Percentiles rank a stretch among this genome's conserved stretches.
Conservation (phyloP, 2,113 vertebrate genomes). For the Melanerpes aurifrons region DNA sequence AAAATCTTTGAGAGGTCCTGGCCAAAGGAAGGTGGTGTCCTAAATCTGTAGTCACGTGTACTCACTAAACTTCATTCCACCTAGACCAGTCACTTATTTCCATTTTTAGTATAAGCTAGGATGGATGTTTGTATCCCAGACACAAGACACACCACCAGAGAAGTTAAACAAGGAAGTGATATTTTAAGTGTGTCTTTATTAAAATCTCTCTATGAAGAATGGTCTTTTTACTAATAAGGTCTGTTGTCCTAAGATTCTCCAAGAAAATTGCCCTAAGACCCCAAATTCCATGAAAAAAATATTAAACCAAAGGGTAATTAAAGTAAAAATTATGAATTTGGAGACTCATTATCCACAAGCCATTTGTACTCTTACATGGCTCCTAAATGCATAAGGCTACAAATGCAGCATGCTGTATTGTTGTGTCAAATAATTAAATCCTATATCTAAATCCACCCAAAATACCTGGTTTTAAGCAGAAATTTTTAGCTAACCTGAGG, state of each 20-base stretch:
- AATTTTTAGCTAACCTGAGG: neutral
- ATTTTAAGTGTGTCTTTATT: neutral
- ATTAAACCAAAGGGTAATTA: neutral
- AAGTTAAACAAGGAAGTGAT: neutral
- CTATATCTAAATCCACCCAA: neutral
- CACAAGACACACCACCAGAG: neutral
- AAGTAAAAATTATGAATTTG: neutral
- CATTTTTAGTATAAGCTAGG: neutral
- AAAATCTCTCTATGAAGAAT: neutral
- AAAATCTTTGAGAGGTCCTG: neutral
- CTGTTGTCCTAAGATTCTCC: neutral
- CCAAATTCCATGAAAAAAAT: neutral
- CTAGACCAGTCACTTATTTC: neutral
- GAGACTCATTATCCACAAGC: neutral
- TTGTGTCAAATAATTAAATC: conserved; percentile 3
- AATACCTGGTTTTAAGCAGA: neutral
- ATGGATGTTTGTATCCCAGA: neutral
- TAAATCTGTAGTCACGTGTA: neutral
- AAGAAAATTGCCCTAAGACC: neutral
- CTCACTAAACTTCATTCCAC: neutral
- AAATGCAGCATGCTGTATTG: neutral
- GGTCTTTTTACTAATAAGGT: neutral
- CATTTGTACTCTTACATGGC: neutral
- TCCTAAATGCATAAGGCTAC: neutral
- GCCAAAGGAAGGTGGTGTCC: neutral